A percentile compares a stretch with the other conserved stretches of the same genome.
Evolutionary conservation across 2,797 vertebrate genomes (phyloP).

Genomic region (Silurus aristotelis): DNA sequence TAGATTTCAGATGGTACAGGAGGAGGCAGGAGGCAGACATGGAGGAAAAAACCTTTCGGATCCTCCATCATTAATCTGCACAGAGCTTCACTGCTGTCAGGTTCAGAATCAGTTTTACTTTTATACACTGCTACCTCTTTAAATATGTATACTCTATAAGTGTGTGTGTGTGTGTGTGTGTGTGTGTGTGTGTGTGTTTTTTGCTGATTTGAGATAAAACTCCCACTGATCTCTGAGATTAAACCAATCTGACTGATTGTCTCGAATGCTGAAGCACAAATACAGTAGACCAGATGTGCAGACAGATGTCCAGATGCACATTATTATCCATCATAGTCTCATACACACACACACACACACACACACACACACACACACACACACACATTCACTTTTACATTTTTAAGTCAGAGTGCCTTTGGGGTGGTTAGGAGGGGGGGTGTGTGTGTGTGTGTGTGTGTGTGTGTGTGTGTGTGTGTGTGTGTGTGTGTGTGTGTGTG

Average conservation of each 20-base stretch:
- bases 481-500: neutral
- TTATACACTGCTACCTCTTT: neutral
- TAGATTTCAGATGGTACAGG: neutral
- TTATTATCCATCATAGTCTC: constrained; percentile 44
- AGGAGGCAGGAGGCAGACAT: neutral
- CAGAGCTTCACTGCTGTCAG: neutral
- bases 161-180: too few species aligned
- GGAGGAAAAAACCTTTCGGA: neutral
- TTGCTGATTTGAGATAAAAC: constrained; percentile 9
- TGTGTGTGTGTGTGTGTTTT: neutral
- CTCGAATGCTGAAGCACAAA: constrained; percentile 40
- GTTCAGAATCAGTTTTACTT: neutral
- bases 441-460: constrained; percentile 11
- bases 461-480: neutral
- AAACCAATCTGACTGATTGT: constrained; percentile 31
- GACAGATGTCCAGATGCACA: constrained; percentile 54
- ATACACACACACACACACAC: constrained; percentile 18
- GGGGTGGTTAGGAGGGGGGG: neutral
- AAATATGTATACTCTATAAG: neutral
- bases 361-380: neutral
- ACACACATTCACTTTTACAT: too few species aligned
- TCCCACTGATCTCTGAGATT: constrained; percentile 14
- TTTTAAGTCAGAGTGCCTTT: neutral
- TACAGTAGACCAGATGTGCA: constrained; percentile 53
- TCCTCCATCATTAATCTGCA: neutral